Percentiles rank a stretch among this genome's conserved stretches.
phyloP scores from a whole-genome alignment of 2,888 invertebrate genomes.

The Bursaphelenchus okinawaensis region DNA sequence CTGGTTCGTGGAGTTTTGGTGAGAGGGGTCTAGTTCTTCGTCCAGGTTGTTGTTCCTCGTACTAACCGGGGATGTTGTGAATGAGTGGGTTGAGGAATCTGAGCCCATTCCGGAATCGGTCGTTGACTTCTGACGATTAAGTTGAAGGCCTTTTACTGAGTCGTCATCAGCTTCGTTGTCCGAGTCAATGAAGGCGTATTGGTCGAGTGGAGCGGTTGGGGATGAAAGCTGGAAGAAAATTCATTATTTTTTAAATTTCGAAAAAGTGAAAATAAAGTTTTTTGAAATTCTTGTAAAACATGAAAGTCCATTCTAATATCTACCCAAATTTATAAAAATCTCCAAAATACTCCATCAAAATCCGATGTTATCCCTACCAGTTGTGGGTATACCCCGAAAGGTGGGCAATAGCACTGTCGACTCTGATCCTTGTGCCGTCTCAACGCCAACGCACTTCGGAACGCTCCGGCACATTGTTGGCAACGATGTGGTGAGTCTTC shows the following conservation, averaged over 20 bases:
- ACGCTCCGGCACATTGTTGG: constrained; percentile 38
- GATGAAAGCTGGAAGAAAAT: constrained; percentile 25
- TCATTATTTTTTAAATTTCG: not conserved
- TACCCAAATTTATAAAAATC: not conserved
- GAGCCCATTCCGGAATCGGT: constrained; percentile 27
- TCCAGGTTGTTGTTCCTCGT: not conserved
- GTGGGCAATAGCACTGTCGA: constrained; percentile 39
- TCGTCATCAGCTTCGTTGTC: constrained; percentile 25
- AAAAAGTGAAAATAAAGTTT: not conserved
- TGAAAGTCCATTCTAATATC: not conserved
- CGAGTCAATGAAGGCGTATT: constrained; percentile 36
- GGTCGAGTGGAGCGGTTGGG: constrained; percentile 32
- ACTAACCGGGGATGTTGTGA: constrained; percentile 17
- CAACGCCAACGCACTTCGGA: constrained; percentile 43
- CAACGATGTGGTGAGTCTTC: constrained; percentile 46
- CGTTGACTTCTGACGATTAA: constrained; percentile 23
- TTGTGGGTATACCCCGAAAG: constrained; percentile 34
- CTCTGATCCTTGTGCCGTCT: constrained; percentile 52
- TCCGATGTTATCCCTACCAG: constrained; percentile 13
- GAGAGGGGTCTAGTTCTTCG: constrained; percentile 14
- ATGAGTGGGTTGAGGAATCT: constrained; percentile 26
- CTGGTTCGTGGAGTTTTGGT: constrained; percentile 6
- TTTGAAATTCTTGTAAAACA: not conserved
- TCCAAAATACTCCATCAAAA: not conserved
- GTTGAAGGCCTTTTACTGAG: not conserved